Conservation (phyloP, 2,797 vertebrate species). For the Dryobates pubescens region DNA sequence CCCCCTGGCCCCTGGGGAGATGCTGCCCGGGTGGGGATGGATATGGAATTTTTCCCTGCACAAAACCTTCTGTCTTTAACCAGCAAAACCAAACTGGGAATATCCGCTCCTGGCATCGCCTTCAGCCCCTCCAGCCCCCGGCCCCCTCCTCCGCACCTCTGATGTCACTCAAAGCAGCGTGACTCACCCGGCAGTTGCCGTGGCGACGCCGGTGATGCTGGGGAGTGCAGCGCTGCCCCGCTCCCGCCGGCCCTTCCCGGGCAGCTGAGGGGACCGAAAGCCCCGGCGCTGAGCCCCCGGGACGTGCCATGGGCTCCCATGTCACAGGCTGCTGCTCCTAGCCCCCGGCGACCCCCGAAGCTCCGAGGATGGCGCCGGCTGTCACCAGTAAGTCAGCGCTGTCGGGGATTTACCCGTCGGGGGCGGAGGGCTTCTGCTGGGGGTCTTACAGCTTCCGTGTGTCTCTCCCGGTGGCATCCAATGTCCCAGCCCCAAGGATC, state of each 20-base stretch:
- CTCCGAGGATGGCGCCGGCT: neutral
- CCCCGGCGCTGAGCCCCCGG: neutral
- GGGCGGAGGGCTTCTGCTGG: neutral
- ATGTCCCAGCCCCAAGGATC: accelerated
- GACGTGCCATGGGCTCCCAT: neutral
- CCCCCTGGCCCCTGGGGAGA: accelerated
- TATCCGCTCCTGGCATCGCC: neutral
- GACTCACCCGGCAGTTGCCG: constrained; percentile 60
- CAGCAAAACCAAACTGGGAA: neutral
- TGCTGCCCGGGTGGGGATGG: neutral
- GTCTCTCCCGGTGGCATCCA: neutral
- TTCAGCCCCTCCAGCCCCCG: neutral
- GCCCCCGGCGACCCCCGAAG: neutral
- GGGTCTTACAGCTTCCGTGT: neutral
- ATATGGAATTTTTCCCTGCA: accelerated
- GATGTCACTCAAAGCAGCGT: constrained; percentile 55
- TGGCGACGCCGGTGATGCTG: constrained; percentile 53
- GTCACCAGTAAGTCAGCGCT: neutral
- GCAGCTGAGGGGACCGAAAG: neutral
- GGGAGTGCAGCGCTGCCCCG: neutral
- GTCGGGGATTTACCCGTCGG: accelerated
- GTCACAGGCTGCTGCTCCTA: neutral
- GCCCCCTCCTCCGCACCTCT: constrained; percentile 27
- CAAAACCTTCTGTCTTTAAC: neutral
- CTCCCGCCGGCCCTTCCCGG: neutral